phyloP scores from a whole-genome alignment of 1,140 invertebrate genomes.

The Euschistus heros region DNA sequence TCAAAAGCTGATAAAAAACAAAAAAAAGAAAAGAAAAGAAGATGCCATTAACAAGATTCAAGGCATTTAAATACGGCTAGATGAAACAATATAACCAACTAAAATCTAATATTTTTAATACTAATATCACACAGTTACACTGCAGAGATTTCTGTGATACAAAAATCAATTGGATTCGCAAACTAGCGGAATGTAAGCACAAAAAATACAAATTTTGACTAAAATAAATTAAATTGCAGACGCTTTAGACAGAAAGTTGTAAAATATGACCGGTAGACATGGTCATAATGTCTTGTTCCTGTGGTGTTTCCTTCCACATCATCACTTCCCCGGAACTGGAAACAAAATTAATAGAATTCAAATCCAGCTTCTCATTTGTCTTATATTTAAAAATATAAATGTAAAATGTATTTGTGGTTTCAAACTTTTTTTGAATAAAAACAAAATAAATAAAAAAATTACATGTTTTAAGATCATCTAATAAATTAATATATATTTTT shows the following conservation, averaged over 20 bases:
- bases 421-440: no score
- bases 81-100: background rate
- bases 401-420: no score
- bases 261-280: slow-evolving; percentile 36
- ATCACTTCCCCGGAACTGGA: slow-evolving; percentile 35
- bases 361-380: no score
- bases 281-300: slow-evolving; percentile 31
- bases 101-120: background rate
- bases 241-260: slow-evolving; percentile 32
- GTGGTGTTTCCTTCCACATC: slow-evolving; percentile 32
- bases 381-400: no score
- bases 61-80: no score
- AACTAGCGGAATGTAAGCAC: background rate
- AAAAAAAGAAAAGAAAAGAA: no score
- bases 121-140: background rate
- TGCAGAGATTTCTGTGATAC: background rate
- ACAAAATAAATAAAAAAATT: no score
- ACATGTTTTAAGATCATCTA: no score
- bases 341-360: slow-evolving; percentile 23
- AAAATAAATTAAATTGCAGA: background rate
- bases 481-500: no score
- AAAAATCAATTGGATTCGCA: background rate
- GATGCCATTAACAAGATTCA: no score
- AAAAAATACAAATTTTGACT: no score
- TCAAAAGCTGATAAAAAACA: no score